Percentiles rank a stretch among this genome's conserved stretches.
Conservation (phyloP, 2,113 vertebrate genomes). For the Athene noctua region DNA sequence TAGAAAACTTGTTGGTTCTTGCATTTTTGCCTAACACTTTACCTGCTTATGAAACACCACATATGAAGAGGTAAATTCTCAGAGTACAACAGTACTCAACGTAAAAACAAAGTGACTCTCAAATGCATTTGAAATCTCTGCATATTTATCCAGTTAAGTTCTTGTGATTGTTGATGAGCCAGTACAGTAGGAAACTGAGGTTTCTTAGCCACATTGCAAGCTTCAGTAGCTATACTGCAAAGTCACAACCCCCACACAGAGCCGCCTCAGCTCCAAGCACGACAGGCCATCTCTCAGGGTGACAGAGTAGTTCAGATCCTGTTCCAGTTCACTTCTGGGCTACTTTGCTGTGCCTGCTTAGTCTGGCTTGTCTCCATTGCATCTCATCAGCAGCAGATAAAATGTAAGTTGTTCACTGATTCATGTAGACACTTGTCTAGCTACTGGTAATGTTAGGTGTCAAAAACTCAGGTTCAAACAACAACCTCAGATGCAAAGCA, state of each 20-base stretch:
- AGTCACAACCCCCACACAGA: not conserved
- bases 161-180: not conserved
- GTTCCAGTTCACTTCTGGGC: not conserved
- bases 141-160: not conserved
- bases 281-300: not conserved
- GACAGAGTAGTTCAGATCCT: not conserved
- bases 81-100: not conserved
- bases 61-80: not conserved
- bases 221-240: not conserved
- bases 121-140: not conserved
- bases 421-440: not conserved
- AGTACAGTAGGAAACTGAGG: not conserved
- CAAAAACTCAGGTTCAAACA: not conserved
- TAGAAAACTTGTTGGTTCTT: not conserved
- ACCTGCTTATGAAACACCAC: not conserved
- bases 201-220: accelerated
- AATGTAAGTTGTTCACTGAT: not conserved
- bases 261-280: not conserved
- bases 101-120: not conserved
- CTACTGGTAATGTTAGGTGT: not conserved
- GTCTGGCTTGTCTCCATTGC: not conserved
- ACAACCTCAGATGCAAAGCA: not conserved
- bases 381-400: not conserved
- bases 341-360: not conserved
- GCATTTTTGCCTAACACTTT: not conserved